A percentile compares a stretch with the other conserved stretches of the same genome.
These are phyloP conservation scores for Formica exsecta DNA, from an alignment of 1,140 invertebrate genomes.

Conservation along the genomic window DNA sequence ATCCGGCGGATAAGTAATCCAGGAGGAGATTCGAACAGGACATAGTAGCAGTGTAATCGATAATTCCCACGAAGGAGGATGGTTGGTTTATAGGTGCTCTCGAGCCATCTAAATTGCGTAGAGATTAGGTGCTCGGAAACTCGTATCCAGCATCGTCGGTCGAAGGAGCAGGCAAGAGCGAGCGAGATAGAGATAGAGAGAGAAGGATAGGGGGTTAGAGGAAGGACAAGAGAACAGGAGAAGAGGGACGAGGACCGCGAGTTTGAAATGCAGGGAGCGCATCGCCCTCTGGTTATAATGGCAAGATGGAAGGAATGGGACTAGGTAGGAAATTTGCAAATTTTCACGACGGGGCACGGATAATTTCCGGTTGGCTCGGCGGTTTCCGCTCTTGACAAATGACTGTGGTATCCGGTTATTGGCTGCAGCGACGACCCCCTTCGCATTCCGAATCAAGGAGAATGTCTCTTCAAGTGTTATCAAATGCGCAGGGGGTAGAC, in stretches of 20 bases:
- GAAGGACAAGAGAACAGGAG: slow-evolving; percentile 28
- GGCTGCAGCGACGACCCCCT: slow-evolving; percentile 67
- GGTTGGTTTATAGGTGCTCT: slow-evolving; percentile 81
- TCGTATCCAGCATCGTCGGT: slow-evolving; percentile 76
- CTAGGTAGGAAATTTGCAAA: slow-evolving; percentile 84
- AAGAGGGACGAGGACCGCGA: slow-evolving; percentile 34
- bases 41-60: slow-evolving; percentile 78
- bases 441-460: slow-evolving; percentile 72
- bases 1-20: slow-evolving; percentile 79
- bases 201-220: slow-evolving; percentile 40
- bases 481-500: slow-evolving; percentile 50
- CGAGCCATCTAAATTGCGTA: slow-evolving; percentile 83
- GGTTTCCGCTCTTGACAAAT: slow-evolving; percentile 85
- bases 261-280: slow-evolving; percentile 59
- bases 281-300: slow-evolving; percentile 67
- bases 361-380: slow-evolving; percentile 84
- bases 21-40: slow-evolving; percentile 76
- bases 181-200: slow-evolving; percentile 31
- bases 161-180: slow-evolving; percentile 56
- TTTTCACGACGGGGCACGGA: slow-evolving; percentile 83
- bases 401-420: slow-evolving; percentile 84
- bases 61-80: slow-evolving; percentile 77
- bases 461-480: slow-evolving; percentile 61
- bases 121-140: slow-evolving; percentile 83
- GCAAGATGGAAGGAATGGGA: slow-evolving; percentile 70